phyloP scores from a whole-genome alignment of 2,113 vertebrate species.

The Sarotherodon lohbergeri region DNA sequence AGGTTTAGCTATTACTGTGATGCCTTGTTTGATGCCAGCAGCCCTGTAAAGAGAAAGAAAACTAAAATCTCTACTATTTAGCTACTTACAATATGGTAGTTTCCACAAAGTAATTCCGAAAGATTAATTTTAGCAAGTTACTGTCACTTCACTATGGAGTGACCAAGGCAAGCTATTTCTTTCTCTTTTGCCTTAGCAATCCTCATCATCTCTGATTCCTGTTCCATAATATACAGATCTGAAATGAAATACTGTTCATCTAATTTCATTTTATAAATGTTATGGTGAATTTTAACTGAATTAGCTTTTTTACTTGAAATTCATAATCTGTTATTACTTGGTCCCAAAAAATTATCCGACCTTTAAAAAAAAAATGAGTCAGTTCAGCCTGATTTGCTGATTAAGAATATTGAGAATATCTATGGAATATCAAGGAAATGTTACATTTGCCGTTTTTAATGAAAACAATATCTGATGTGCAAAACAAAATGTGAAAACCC shows the following conservation, averaged over 20 bases:
- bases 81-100: neutral
- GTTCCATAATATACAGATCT: neutral
- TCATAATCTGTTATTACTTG: neutral
- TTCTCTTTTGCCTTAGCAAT: neutral
- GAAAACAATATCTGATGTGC: neutral
- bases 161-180: neutral
- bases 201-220: neutral
- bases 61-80: neutral
- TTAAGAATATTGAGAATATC: neutral
- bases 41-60: neutral
- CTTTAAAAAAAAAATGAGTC: neutral
- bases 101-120: neutral
- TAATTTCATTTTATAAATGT: neutral
- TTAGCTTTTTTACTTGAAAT: neutral
- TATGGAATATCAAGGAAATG: neutral
- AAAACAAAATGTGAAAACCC: neutral
- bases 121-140: neutral
- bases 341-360: accelerated
- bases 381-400: neutral
- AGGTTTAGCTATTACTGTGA: neutral
- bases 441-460: neutral
- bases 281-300: neutral
- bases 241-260: neutral
- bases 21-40: neutral
- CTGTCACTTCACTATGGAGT: neutral